Conservation (phyloP, 2,888 invertebrate genomes). For the Tetropium fuscum region DNA sequence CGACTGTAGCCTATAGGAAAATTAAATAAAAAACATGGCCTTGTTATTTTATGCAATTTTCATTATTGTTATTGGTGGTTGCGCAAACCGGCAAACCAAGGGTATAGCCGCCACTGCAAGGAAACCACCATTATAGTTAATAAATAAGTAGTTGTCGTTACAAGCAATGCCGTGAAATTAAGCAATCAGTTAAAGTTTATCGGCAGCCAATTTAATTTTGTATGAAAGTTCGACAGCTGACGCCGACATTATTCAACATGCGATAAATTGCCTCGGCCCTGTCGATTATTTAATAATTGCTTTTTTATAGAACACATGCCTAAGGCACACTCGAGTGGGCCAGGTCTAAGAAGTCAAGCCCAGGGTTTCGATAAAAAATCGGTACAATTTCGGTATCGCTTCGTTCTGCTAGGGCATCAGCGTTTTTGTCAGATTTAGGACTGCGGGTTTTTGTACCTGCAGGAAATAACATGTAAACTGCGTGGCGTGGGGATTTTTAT, state of each 20-base stretch:
- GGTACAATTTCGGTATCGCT: too few species aligned
- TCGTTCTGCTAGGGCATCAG: too few species aligned
- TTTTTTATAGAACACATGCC: constrained; percentile 27
- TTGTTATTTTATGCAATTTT: too few species aligned
- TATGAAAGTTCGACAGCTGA: constrained; percentile 47
- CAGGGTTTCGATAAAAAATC: background rate
- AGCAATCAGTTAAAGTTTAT: constrained; percentile 48
- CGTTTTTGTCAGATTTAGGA: too few species aligned
- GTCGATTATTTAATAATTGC: constrained; percentile 38
- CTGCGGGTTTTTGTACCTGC: too few species aligned
- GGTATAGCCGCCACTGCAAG: background rate
- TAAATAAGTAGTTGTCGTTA: constrained; percentile 40
- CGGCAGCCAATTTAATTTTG: constrained; percentile 45
- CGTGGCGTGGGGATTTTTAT: too few species aligned
- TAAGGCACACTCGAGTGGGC: background rate
- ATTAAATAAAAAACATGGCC: too few species aligned
- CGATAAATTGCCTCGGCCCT: constrained; percentile 37
- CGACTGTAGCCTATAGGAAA: too few species aligned
- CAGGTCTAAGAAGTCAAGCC: background rate
- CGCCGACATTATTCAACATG: constrained; percentile 40
- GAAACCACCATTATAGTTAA: constrained; percentile 31
- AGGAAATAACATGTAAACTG: too few species aligned
- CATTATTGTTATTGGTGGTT: too few species aligned
- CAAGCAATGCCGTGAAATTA: constrained; percentile 45
- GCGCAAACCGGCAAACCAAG: too few species aligned